A percentile compares a stretch with the other conserved stretches of the same genome.
Evolutionary conservation across 2,888 invertebrate genomes (phyloP).

Genomic region (Morinoia aosen): DNA sequence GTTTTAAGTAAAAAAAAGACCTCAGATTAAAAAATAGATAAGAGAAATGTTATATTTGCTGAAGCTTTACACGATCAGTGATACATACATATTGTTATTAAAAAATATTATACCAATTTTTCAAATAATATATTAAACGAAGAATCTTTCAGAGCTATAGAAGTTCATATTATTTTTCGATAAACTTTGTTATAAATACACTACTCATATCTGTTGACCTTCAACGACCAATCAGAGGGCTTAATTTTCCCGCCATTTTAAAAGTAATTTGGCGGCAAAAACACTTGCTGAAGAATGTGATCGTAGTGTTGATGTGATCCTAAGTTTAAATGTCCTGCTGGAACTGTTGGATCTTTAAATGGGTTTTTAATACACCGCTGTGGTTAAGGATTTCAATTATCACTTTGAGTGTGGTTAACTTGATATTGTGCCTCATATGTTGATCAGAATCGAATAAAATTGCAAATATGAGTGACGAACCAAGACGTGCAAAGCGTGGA

Average conservation of each 20-base stretch:
- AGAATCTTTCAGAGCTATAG: no score
- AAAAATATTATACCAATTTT: no score
- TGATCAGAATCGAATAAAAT: background rate
- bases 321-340: background rate
- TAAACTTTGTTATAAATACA: background rate
- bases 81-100: no score
- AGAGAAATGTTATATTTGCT: no score
- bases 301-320: background rate
- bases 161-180: background rate
- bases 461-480: background rate
- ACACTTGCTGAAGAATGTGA: conserved; percentile 13
- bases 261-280: conserved; percentile 31
- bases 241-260: conserved; percentile 39
- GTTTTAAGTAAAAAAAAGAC: no score
- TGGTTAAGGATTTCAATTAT: background rate
- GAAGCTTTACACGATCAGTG: no score
- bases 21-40: no score
- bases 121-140: no score
- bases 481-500: conserved; percentile 73
- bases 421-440: background rate
- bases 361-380: background rate
- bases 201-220: background rate
- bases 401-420: background rate
- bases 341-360: background rate
- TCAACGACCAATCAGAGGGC: conserved; percentile 30